Percentiles rank a stretch among this genome's conserved stretches.
Evolutionary conservation across 2,113 vertebrate genomes (phyloP).

Genomic region (Pogonocichla stellata): DNA sequence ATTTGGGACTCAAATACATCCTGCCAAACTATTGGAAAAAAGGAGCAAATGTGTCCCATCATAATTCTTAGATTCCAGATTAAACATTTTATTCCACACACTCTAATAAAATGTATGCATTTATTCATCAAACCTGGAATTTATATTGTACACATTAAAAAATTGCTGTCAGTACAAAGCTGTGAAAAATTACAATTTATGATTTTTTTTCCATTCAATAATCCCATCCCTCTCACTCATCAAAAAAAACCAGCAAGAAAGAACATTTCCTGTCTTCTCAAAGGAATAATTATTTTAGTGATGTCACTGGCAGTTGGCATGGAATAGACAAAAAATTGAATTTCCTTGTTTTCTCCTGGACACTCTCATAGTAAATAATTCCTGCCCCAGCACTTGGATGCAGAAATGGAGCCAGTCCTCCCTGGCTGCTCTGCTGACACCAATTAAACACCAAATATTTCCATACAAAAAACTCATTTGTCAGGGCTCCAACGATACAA

Average conservation of each 20-base stretch:
- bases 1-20: background rate
- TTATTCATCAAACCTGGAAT: background rate
- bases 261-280: background rate
- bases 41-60: background rate
- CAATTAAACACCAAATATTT: background rate
- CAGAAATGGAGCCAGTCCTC: background rate
- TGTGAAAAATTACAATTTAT: background rate
- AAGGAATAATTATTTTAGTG: background rate
- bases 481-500: background rate
- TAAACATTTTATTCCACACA: background rate
- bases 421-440: background rate
- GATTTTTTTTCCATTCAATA: background rate
- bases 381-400: background rate
- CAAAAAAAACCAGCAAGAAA: background rate
- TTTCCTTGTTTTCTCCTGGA: background rate
- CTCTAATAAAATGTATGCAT: background rate
- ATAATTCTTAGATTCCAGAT: background rate
- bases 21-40: background rate
- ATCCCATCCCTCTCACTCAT: background rate
- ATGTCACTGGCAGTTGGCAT: background rate
- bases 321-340: background rate
- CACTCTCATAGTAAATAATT: background rate
- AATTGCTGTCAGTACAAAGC: background rate
- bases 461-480: background rate
- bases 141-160: background rate